These are phyloP conservation scores for Anorthoa munda DNA, from an alignment of 2,888 invertebrate genomes.

Conservation along the genomic window DNA sequence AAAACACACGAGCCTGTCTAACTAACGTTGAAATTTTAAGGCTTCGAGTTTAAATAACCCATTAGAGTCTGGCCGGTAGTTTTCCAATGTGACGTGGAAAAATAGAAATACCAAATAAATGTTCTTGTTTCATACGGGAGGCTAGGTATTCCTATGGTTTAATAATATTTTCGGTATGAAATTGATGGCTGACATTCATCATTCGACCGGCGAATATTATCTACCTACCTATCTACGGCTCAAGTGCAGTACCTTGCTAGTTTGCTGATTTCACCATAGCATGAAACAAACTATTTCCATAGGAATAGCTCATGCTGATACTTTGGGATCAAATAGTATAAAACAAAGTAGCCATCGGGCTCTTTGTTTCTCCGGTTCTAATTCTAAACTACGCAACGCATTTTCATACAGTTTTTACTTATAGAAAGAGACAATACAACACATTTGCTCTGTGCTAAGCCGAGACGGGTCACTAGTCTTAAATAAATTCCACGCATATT, in stretches of 20 bases:
- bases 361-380: no score
- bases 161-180: neutral
- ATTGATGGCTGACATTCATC: neutral
- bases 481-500: neutral
- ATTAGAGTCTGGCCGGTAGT: slow-evolving; percentile 26
- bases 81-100: slow-evolving; percentile 24
- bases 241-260: neutral
- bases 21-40: slow-evolving; percentile 31
- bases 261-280: neutral
- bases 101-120: slow-evolving; percentile 14
- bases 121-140: slow-evolving; percentile 9
- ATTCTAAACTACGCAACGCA: no score
- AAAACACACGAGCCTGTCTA: slow-evolving; percentile 22
- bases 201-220: neutral
- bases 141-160: neutral
- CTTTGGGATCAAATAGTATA: neutral
- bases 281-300: neutral
- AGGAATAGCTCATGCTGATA: neutral
- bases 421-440: no score
- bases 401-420: no score
- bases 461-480: neutral
- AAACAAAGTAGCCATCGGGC: no score
- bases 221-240: no score
- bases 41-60: slow-evolving; percentile 28
- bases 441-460: no score